Base-by-base conservation (phyloP, 2,888 invertebrate genomes). In the Cephonodes hylas region DNA sequence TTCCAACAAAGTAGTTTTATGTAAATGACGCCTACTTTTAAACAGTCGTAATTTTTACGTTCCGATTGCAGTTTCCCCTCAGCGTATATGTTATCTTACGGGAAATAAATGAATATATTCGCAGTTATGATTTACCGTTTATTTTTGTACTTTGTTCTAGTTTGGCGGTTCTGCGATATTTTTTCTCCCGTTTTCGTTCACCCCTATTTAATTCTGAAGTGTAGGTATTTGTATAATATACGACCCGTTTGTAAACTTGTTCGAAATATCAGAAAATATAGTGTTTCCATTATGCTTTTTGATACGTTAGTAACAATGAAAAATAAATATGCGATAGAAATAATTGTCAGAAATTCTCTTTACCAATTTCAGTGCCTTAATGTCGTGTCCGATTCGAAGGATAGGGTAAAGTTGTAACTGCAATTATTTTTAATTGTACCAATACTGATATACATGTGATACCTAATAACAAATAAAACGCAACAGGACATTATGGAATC, bases 41-140 rank as follows among this genome's bases (percentile, higher is more conserved):
- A 92, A 92, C 91, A 90, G 89, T 81, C 88, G 87, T 92, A 92
- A 92, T 91, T 91, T 91, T 91, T 90, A 88, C 80, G 85, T 91
- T 91, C 91, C 92, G 91, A 87, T 90, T 81, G 79, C 73, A 83
- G 81, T 85, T 83, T 85, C 89, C 91, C 91, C 88, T 84, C 78
- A 64, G 66, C 76, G 81, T 86, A 86, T 89, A 87, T 88, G 89
- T 91, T 91, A 91, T 91, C 91, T 86, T 75, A 75, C 74, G 63
- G 74, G 78, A 84, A 86, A 85, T 84, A 84, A 90, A 89, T 86
- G 88, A 88, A 88, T 91, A 81, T 86, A 85, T 89, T 88, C 86
- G 71, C 77, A 70, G 72, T 75, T 82, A 73, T 91, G 91, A 91
- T 91, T 90, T 91, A 91, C 74, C 65, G 75, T 70, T 66, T 82